Conservation (phyloP, 2,888 invertebrate genomes). For the Epinotia brunnichana region DNA sequence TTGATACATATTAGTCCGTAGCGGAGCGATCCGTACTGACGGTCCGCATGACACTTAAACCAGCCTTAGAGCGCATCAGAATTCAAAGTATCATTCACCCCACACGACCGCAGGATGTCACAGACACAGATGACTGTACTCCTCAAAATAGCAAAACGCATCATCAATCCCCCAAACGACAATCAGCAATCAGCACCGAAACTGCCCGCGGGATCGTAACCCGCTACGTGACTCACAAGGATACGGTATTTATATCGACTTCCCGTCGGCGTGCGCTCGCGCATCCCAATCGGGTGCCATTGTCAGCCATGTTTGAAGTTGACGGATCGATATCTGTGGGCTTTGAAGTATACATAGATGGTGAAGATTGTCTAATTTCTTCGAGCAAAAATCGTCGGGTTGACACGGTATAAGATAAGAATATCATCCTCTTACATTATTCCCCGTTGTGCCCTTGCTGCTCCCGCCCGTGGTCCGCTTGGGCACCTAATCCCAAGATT, state of each 20-base stretch:
- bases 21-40: no score
- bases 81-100: background rate
- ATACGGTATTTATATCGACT: conserved; percentile 49
- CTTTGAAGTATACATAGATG: background rate
- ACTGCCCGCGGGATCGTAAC: conserved; percentile 35
- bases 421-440: no score
- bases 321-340: conserved; percentile 17
- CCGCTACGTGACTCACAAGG: conserved; percentile 46
- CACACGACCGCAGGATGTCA: background rate
- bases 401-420: no score
- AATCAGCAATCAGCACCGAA: conserved; percentile 36
- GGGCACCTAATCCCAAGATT: no score
- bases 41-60: no score
- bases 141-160: conserved; percentile 24
- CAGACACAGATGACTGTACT: conserved; percentile 10
- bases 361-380: no score
- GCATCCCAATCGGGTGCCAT: conserved; percentile 58
- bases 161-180: conserved; percentile 30
- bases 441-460: no score
- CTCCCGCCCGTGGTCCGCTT: no score
- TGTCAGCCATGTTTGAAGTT: conserved; percentile 36
- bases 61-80: background rate
- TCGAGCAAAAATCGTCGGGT: no score
- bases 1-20: no score
- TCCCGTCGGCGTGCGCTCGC: conserved; percentile 53